Evolutionary conservation across 2,797 vertebrate species (phyloP).

Genomic region (Ceyx erithaca): DNA sequence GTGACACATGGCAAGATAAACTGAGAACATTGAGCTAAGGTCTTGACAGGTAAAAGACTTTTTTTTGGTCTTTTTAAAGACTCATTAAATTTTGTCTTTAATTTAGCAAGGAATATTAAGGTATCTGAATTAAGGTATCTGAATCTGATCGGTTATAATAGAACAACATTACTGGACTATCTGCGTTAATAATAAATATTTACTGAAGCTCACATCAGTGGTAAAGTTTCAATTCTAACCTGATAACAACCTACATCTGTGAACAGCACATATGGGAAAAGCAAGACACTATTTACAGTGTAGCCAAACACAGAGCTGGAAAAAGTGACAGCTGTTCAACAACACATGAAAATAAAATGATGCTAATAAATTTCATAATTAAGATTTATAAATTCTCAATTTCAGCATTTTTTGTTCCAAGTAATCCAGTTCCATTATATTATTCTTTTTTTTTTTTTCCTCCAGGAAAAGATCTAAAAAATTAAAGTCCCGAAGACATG

Average conservation of each 20-base stretch:
- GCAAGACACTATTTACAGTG: not conserved
- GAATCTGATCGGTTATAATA: no score
- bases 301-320: not conserved
- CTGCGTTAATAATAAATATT: constrained; percentile 54
- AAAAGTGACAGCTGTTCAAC: not conserved
- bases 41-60: constrained; percentile 58
- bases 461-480: not conserved
- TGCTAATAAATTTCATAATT: not conserved
- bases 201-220: not conserved
- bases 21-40: constrained; percentile 29
- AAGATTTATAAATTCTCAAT: not conserved
- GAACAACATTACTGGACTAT: constrained; percentile 13
- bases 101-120: constrained; percentile 46
- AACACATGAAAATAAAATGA: not conserved
- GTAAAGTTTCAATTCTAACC: constrained; percentile 29
- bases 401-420: not conserved
- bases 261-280: not conserved
- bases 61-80: not conserved
- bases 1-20: constrained; percentile 31
- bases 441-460: not conserved
- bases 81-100: constrained; percentile 1
- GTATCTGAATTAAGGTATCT: no score
- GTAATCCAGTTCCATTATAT: not conserved
- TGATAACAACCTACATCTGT: not conserved
- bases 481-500: not conserved